These are phyloP conservation scores for Dichetophora obliterata DNA, from an alignment of 2,888 invertebrate genomes.

Conservation along the genomic window DNA sequence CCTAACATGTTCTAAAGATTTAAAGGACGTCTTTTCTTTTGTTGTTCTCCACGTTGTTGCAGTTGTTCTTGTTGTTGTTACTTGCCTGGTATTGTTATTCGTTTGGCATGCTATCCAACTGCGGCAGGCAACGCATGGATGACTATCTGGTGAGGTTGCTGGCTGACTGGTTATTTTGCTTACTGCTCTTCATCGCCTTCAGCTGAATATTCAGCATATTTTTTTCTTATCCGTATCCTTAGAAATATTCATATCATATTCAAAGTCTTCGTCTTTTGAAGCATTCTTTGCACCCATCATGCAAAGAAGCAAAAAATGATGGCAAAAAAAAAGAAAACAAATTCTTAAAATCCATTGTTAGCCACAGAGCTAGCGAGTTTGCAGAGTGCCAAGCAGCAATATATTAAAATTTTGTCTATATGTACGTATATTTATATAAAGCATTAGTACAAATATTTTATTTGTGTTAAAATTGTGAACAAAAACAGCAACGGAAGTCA, in stretches of 20 bases:
- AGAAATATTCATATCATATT: slow-evolving; percentile 29
- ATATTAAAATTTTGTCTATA: background rate
- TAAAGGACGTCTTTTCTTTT: slow-evolving; percentile 22
- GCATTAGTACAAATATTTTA: background rate
- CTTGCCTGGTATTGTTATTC: slow-evolving; percentile 19
- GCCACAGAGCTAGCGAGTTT: background rate
- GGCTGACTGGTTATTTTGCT: background rate
- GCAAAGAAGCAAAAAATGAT: background rate
- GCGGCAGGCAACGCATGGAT: slow-evolving; percentile 24
- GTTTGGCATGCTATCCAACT: slow-evolving; percentile 16
- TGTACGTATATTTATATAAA: background rate
- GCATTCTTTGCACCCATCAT: slow-evolving; percentile 9
- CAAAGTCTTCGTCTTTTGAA: background rate
- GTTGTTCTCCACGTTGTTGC: background rate
- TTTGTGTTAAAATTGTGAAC: too few relatives aligned
- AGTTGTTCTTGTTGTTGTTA: slow-evolving; percentile 19
- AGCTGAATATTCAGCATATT: background rate
- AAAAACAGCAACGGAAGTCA: slow-evolving; percentile 9
- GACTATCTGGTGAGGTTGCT: background rate
- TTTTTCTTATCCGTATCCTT: slow-evolving; percentile 13
- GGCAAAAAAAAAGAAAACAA: slow-evolving; percentile 4
- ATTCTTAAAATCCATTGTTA: slow-evolving; percentile 19
- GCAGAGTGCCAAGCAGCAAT: background rate
- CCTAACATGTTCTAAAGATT: background rate
- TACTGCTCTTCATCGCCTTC: background rate